Conservation (phyloP, 2,888 invertebrate species). For the Pteria penguin region DNA sequence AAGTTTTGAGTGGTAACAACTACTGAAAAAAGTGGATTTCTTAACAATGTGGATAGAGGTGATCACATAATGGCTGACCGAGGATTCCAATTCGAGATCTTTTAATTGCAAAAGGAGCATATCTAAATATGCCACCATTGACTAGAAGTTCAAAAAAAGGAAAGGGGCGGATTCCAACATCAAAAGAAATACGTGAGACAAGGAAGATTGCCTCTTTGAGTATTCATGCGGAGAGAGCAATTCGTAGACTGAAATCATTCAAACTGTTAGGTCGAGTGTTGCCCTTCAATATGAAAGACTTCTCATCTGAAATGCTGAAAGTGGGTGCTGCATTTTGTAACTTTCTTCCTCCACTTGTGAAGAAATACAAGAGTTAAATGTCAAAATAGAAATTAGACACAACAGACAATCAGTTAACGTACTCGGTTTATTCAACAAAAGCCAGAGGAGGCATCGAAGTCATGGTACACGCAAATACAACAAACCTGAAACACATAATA, state of each 20-base stretch:
- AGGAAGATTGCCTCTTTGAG: conserved; percentile 10
- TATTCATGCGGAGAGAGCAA: conserved; percentile 17
- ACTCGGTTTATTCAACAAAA: too few species aligned
- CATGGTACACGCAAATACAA: too few species aligned
- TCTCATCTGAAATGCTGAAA: conserved; percentile 6
- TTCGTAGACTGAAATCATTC: conserved; percentile 9
- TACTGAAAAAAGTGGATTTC: not conserved
- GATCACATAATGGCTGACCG: conserved; percentile 17
- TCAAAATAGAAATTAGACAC: too few species aligned
- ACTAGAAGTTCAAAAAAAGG: not conserved
- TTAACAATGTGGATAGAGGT: not conserved
- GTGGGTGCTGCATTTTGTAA: conserved; percentile 12
- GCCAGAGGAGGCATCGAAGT: too few species aligned
- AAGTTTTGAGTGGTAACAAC: too few species aligned
- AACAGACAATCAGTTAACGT: too few species aligned
- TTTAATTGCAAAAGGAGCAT: conserved; percentile 21
- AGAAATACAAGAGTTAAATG: conserved; percentile 1
- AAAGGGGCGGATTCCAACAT: conserved; percentile 12
- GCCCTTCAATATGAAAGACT: conserved; percentile 9
- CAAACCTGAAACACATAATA: too few species aligned
- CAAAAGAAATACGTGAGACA: conserved; percentile 14
- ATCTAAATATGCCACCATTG: conserved; percentile 19
- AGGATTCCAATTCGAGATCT: conserved; percentile 13
- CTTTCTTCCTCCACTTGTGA: conserved; percentile 2
- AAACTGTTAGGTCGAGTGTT: conserved; percentile 9